phyloP scores from a whole-genome alignment of 2,113 vertebrate genomes.

The Oreochromis niloticus region DNA sequence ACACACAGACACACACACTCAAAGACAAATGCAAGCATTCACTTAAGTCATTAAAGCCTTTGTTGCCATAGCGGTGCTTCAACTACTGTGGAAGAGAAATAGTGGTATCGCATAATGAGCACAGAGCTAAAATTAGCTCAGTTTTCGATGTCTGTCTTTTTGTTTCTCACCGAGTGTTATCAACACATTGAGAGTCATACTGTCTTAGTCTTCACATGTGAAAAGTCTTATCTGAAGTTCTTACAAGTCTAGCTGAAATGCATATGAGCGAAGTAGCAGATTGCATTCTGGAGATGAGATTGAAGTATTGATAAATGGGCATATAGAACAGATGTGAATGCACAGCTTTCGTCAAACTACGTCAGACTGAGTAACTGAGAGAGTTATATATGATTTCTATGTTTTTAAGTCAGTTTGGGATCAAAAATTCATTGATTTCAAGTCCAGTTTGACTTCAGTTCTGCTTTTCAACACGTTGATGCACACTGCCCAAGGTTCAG shows the following conservation, averaged over 20 bases:
- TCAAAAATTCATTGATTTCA: background rate
- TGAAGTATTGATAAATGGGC: background rate
- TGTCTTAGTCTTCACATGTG: background rate
- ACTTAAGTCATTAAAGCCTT: conserved; percentile 26
- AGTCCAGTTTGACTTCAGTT: background rate
- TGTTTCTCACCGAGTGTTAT: background rate
- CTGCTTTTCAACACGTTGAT: background rate
- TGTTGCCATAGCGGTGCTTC: conserved; percentile 46
- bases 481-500: background rate
- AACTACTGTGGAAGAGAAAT: conserved; percentile 9
- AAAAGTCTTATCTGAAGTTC: background rate
- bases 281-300: background rate
- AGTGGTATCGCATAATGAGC: background rate
- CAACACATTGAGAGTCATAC: background rate
- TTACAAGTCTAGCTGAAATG: background rate
- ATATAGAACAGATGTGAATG: background rate
- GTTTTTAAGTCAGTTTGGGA: background rate
- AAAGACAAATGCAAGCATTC: background rate
- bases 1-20: background rate
- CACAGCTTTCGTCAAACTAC: background rate
- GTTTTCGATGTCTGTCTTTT: background rate
- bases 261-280: background rate
- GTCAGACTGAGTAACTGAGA: background rate
- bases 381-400: background rate
- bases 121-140: conserved; percentile 16